Percentiles rank a stretch among this genome's conserved stretches.
Evolutionary conservation across 2,888 invertebrate species (phyloP).

Genomic region (Meganola albula): DNA sequence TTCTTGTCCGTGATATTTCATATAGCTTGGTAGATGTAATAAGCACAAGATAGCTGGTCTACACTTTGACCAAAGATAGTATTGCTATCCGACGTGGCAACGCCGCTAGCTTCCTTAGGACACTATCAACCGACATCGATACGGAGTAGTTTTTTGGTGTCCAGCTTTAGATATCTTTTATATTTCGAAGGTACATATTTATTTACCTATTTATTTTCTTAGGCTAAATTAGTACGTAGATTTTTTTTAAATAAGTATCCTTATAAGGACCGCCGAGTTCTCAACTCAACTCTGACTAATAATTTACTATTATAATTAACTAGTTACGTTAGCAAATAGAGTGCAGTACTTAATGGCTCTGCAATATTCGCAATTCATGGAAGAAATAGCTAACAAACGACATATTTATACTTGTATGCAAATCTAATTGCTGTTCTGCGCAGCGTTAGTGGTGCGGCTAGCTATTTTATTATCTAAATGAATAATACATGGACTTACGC

Average conservation of each 20-base stretch:
- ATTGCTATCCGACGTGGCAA: too few species aligned
- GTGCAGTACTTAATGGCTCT: conserved; percentile 12
- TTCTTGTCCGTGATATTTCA: too few species aligned
- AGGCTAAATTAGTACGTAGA: too few species aligned
- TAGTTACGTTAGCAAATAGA: conserved; percentile 7
- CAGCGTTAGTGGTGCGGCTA: conserved; percentile 3
- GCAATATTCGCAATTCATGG: conserved; percentile 3
- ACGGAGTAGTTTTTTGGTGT: too few species aligned
- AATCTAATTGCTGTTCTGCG: conserved; percentile 22
- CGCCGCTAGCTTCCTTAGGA: too few species aligned
- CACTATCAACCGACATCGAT: too few species aligned
- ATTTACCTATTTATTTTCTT: too few species aligned
- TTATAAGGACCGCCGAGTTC: neutral
- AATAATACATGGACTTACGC: neutral
- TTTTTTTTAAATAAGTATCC: too few species aligned
- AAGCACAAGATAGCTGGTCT: too few species aligned
- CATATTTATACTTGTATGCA: conserved; percentile 23
- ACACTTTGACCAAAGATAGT: too few species aligned
- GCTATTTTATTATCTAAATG: neutral
- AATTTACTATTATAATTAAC: conserved; percentile 5
- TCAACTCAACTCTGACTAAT: neutral
- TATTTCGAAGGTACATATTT: too few species aligned
- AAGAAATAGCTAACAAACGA: conserved; percentile 17
- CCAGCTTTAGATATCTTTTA: neutral
- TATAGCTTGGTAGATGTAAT: too few species aligned